Conservation (phyloP, 2,888 invertebrate species). For the Lasiommata megera region DNA sequence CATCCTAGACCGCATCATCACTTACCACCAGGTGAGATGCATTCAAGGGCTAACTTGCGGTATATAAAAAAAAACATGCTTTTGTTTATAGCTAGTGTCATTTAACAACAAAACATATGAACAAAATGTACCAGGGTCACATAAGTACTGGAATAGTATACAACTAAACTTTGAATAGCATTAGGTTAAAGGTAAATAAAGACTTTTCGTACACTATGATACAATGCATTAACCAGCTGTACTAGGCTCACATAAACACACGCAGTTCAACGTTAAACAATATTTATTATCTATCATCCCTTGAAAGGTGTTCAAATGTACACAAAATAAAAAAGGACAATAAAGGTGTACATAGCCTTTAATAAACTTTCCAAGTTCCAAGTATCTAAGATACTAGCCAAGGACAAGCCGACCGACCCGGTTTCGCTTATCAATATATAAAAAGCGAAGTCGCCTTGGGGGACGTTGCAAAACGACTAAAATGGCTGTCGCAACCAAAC, state of each 20-base stretch:
- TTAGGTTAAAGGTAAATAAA: no score
- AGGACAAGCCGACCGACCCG: constrained; percentile 39
- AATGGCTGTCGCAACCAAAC: constrained; percentile 42
- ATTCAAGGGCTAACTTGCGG: no score
- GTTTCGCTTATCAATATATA: constrained; percentile 43
- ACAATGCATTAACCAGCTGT: not conserved
- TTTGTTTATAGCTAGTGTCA: no score
- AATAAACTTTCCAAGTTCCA: constrained; percentile 21
- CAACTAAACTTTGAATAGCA: no score
- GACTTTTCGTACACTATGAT: not conserved
- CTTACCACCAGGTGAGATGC: no score
- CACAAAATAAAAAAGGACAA: not conserved
- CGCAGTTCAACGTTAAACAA: constrained; percentile 11
- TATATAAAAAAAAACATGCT: no score
- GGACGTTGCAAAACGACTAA: constrained; percentile 65
- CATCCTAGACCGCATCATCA: no score
- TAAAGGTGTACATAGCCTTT: not conserved
- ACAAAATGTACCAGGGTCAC: constrained; percentile 12
- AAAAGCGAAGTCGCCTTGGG: constrained; percentile 57
- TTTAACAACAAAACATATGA: not conserved
- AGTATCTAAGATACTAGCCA: constrained; percentile 26
- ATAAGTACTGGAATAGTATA: no score
- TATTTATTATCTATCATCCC: constrained; percentile 1
- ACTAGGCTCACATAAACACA: constrained; percentile 8
- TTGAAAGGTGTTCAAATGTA: no score